Evolutionary conservation across 2,888 invertebrate species (phyloP), one percentile per base, ranked within the genome.

Genomic region (Nymphalis c-album): DNA sequence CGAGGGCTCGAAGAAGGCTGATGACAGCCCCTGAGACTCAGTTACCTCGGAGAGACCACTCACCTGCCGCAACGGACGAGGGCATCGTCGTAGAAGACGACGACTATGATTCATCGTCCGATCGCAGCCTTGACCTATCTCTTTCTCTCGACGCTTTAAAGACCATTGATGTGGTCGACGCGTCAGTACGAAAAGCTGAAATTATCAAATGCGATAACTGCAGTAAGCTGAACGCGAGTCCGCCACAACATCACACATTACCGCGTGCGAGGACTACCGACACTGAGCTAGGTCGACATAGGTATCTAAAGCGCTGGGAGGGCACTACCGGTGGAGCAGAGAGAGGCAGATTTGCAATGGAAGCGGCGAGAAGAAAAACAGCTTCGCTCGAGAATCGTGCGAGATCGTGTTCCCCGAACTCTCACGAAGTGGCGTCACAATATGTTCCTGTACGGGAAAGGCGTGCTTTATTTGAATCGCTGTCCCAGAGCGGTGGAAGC

Each of bases 391-490:
- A 91, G 77, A 86, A 78, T 70, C 80, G 93, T 60, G 91, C 91
- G 69, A 84, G 92, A 70, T 92, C 92, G 17, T 91, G 91, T 75
- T 91, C 91, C 31, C 91, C 92, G n/a, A 90, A 87, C 73, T 82
- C 87, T 45, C 90, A 90, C 75, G 91, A 90, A 72, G 90, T 82
- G 50, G 78, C 87, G 20, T 94, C 95, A 69, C 93, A 93, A 75
- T 95, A 95, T 78, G 95, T 95, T 46, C 95, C 96, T 0, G 96
- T 96, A 51, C 93, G 94, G 74, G 95, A 95, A 76, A 94, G 95
- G 75, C 90, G 95, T 35, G 94, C 95, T 17, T 85, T 95, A 22
- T 95, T 96, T 79, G 96, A 96, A 78, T 95, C 95, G 2, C 80
- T 95, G 66, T 95, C 95, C 59, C 90, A 94, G 71, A 90, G 94